These are phyloP conservation scores for Channallabes apus DNA, from an alignment of 2,797 vertebrate genomes.

Conservation along the genomic window DNA sequence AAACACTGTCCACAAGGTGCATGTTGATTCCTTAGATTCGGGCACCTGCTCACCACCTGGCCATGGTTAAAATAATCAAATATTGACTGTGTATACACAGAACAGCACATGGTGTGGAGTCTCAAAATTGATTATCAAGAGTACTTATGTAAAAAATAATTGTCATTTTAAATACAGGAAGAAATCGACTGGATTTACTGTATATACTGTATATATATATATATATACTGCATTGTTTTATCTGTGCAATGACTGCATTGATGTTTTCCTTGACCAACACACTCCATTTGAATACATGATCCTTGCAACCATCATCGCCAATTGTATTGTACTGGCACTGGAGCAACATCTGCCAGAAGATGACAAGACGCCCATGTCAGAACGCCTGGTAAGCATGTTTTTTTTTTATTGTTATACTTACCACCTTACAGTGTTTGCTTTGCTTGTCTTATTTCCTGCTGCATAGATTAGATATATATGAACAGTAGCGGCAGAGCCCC, in stretches of 20 bases:
- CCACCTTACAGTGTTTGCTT: not conserved
- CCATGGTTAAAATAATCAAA: conserved; percentile 26
- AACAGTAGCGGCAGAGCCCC: not conserved
- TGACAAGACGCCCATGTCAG: conserved; percentile 98
- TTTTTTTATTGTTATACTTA: not conserved
- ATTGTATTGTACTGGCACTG: conserved; percentile 96
- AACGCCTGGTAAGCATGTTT: conserved; percentile 86
- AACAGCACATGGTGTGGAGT: conserved; percentile 1
- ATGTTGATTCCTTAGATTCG: not conserved
- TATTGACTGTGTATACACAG: conserved; percentile 23
- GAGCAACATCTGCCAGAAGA: conserved; percentile 94
- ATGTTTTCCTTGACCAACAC: conserved; percentile 71
- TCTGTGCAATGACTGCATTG: conserved; percentile 17
- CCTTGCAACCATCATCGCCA: conserved; percentile 97
- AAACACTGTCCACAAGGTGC: not conserved
- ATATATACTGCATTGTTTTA: conserved; percentile 9
- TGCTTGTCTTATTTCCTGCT: not conserved
- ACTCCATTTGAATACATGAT: conserved; percentile 99
- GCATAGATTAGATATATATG: not conserved
- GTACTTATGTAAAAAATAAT: not conserved
- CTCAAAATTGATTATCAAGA: not conserved
- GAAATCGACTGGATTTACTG: not conserved
- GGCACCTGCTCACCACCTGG: conserved; percentile 24
- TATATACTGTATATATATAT: not conserved
- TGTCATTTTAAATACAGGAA: not conserved